Base-by-base conservation (phyloP, 1,140 invertebrate genomes). In the Apocrypta bakeri region DNA sequence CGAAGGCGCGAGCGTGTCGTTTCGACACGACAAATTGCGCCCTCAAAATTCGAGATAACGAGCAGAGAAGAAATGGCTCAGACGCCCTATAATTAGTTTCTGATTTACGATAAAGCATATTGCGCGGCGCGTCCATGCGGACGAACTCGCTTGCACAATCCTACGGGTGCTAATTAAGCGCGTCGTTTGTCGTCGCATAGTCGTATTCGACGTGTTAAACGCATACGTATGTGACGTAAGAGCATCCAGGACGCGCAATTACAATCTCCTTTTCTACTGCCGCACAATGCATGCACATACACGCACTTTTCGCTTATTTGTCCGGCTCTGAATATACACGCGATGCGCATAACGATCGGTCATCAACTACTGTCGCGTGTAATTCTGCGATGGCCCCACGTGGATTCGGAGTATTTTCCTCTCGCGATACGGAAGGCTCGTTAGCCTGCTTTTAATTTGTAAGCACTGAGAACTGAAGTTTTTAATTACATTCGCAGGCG, bases 401-500 rank as follows among this genome's bases (percentile, higher is more conserved):
- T n/a, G n/a, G n/a, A n/a, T n/a, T n/a, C n/a, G n/a, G n/a, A n/a
- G n/a, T n/a, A n/a, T n/a, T n/a, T n/a, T n/a, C n/a, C n/a, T n/a
- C n/a, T n/a, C n/a, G n/a, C n/a, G n/a, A n/a, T n/a, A n/a, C n/a
- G n/a, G n/a, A n/a, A n/a, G n/a, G n/a, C n/a, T n/a, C n/a, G n/a
- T n/a, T n/a, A n/a, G n/a, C n/a, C n/a, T n/a, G n/a, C n/a, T n/a
- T n/a, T n/a, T n/a, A n/a, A n/a, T n/a, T n/a, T n/a, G n/a, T n/a
- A n/a, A n/a, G n/a, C n/a, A n/a, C n/a, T n/a, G n/a, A n/a, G n/a
- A n/a, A n/a, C n/a, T n/a, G n/a, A n/a, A n/a, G n/a, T n/a, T n/a
- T 71, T 71, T 37, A 31, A 71, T 31, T 71, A n/a, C n/a, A 33
- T 33, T 71, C 21, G 4, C 87, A 96, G 94, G 95, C 95, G 71